Base-by-base conservation (phyloP, 2,113 vertebrate genomes). In the Apodemus speciosus region DNA sequence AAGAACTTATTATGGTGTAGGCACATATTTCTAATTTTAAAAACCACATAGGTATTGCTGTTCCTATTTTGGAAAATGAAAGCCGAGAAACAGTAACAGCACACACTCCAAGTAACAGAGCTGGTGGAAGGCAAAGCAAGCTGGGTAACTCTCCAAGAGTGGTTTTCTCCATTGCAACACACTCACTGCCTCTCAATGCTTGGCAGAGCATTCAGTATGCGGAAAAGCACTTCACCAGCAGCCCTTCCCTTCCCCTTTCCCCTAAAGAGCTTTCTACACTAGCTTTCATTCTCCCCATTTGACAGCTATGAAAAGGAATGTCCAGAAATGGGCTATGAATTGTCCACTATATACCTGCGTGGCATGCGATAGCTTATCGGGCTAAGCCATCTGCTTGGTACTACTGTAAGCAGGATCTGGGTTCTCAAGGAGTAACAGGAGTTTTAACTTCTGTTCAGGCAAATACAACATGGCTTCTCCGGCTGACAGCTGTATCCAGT, bases 401-500 rank as follows among this genome's bases (percentile, higher is more conserved):
- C 14, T 62, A 38, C 9, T 43, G n/a, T 66, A 30, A 94, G 90
- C 90, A 94, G 81, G 3, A 92, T 94, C 58, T 91, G 90, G 92
- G 73, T 75, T 96, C 58, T 94, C 73, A 95, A 93, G 96, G 85
- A 91, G 88, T 92, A 0, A 38, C 9, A 79, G 62, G n/a, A 75
- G 43, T 88, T 30, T 35, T n/a, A 85, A 25, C 32, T 5, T 3
- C 32, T 90, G 62, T 92, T 56, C 81, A 96, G 98, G 98, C 98
- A 97, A 98, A 96, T 97, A 98, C 98, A 96, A 98, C 97, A 99
- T 99, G 99, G 98, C 99, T 97, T 99, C 99, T 0, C 98, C 99
- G 16, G 99, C 99, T 95, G 99, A 99, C 98, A 99, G 99, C 98
- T 99, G 99, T 98, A 99, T 99, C 98, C 99, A 99, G 97, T 99